Evolutionary conservation across 1,140 invertebrate species (phyloP), one percentile per base, ranked within the genome.

Genomic region (Pogonognathellus flavescens): DNA sequence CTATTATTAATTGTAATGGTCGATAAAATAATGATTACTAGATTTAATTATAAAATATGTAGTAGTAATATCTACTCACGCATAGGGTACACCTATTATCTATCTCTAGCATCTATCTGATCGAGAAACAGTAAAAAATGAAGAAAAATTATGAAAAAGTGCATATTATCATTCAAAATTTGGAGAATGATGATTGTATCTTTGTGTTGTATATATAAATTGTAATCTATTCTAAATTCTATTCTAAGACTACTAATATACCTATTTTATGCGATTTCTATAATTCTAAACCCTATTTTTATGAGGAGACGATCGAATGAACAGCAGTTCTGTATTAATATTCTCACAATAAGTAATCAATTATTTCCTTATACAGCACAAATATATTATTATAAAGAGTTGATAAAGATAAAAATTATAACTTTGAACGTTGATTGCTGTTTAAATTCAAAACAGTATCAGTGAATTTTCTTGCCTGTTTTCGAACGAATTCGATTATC

Each of bases 81-180:
- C 62, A 66, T 66, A 25, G 22, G 20, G 25, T n/a, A n/a, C n/a
- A n/a, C n/a, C n/a, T n/a, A n/a, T n/a, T 66, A 25, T 66, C 13
- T 66, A 66, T 66, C n/a, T n/a, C n/a, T n/a, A n/a, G n/a, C n/a
- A n/a, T n/a, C 25, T 66, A 66, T 66, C 62, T 25, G 20, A 13
- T 20, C 22, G 14, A 66, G 59, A 20, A 60, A 60, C 11, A 41
- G 31, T 1, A 41, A 41, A 41, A 41, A 41, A 41, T 6, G 31
- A 41, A 41, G 31, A 41, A 41, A 41, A 41, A 41, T 41, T 41
- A 41, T 41, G 31, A 41, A 41, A 41, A 41, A 41, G 31, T 41
- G 31, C 31, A 41, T 41, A 41, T n/a, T n/a, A 41, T 41, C 31
- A 41, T 41, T 41, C 31, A 41, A 1, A n/a, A 41, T 6, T 41